Conservation (phyloP, 2,113 vertebrate genomes). For the Orycteropus afer region DNA sequence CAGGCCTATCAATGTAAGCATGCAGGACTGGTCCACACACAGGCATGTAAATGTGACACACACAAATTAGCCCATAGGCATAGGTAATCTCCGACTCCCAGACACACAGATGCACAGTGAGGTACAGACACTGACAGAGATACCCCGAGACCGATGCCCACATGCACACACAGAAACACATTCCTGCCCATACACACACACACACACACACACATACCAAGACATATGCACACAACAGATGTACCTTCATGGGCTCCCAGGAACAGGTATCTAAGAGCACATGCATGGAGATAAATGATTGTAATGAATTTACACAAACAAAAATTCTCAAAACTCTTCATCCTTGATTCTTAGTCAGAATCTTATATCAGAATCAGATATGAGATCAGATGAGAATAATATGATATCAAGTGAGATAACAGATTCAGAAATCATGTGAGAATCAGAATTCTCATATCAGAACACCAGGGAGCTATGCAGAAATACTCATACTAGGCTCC, state of each 20-base stretch:
- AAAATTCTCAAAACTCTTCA: not conserved
- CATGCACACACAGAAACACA: not conserved
- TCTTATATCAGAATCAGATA: not conserved
- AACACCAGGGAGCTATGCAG: not conserved
- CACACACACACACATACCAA: fast-evolving
- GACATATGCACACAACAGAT: fast-evolving
- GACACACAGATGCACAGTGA: not conserved
- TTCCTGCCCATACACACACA: fast-evolving
- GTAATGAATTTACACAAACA: slow-evolving; percentile 14
- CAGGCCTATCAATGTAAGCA: not conserved
- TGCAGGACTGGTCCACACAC: not conserved
- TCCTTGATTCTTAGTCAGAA: not conserved
- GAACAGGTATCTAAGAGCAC: not conserved
- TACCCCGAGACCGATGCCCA: not conserved
- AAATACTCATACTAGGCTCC: not conserved
- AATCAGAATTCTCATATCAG: not conserved
- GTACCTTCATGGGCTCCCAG: not conserved
- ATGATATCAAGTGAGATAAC: not conserved
- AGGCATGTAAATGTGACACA: not conserved
- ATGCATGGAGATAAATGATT: not conserved
- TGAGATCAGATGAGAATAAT: not conserved
- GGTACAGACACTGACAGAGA: not conserved
- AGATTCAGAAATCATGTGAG: not conserved
- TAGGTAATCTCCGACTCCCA: not conserved
- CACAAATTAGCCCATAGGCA: not conserved